These are phyloP conservation scores for Gymnarchus niloticus DNA, from an alignment of 2,113 vertebrate species.

Conservation along the genomic window DNA sequence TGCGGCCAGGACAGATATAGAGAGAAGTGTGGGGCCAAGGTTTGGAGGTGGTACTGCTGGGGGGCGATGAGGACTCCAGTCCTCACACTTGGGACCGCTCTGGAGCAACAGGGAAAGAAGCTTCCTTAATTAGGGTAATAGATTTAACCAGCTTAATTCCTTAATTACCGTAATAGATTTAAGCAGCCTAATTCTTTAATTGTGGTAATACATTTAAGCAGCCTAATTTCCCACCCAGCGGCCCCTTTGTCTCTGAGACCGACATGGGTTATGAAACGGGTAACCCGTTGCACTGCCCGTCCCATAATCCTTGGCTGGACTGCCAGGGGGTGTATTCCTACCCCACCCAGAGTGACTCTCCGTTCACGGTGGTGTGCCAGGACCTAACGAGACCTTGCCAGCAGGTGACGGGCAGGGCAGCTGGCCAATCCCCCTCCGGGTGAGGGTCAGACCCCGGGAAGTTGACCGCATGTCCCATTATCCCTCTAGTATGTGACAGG, in stretches of 20 bases:
- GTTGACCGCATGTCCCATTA: constrained; percentile 98
- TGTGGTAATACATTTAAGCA: constrained; percentile 94
- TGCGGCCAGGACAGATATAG: constrained; percentile 75
- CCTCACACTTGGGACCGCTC: constrained; percentile 78
- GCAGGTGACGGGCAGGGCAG: constrained; percentile 71
- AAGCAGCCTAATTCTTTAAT: constrained; percentile 65
- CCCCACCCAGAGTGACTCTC: constrained; percentile 53
- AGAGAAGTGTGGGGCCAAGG: constrained; percentile 65
- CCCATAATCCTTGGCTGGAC: constrained; percentile 42
- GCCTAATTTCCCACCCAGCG: constrained; percentile 73
- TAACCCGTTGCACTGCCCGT: constrained; percentile 33
- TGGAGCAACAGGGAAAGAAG: constrained; percentile 71
- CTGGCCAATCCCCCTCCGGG: constrained; percentile 86
- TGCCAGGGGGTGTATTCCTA: constrained; percentile 56
- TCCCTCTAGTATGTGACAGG: constrained; percentile 85
- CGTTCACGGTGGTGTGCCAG: constrained; percentile 54
- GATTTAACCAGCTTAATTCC: constrained; percentile 58
- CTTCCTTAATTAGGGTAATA: constrained; percentile 91
- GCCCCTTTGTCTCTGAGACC: constrained; percentile 36
- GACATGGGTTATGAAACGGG: constrained; percentile 9
- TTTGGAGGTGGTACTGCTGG: constrained; percentile 66
- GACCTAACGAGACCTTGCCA: constrained; percentile 65
- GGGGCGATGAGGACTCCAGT: constrained; percentile 65
- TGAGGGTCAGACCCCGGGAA: constrained; percentile 95
- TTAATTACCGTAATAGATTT: constrained; percentile 94